Evolutionary conservation across 1,140 invertebrate genomes (phyloP).

Genomic region (Chrysomallon squamiferum): DNA sequence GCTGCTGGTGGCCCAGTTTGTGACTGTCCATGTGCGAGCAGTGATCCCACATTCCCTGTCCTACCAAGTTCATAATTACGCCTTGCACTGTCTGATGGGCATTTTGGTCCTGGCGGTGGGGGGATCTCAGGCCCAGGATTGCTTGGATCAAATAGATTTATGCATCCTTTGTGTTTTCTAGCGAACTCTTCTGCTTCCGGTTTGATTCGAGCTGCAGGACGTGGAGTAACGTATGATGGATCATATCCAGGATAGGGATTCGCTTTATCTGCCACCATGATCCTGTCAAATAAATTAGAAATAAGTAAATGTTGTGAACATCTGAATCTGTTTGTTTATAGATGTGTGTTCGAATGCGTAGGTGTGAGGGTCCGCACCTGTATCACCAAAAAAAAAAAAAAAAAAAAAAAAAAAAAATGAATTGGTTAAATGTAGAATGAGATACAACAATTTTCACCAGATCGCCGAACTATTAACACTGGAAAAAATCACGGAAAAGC

Average conservation of each 20-base stretch:
- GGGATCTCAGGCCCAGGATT: slow-evolving; percentile 15
- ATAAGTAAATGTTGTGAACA: too few relatives aligned
- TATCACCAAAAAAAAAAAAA: too few relatives aligned
- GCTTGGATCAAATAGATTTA: slow-evolving; percentile 35
- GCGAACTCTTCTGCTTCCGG: slow-evolving; percentile 43
- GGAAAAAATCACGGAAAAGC: too few relatives aligned
- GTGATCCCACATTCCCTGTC: slow-evolving; percentile 38
- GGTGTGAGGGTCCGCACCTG: too few relatives aligned
- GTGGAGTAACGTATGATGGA: slow-evolving; percentile 31
- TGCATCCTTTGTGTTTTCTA: slow-evolving; percentile 35
- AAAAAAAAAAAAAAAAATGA: too few relatives aligned
- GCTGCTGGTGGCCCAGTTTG: slow-evolving; percentile 31
- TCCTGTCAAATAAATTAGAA: too few relatives aligned
- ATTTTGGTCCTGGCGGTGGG: slow-evolving; percentile 42
- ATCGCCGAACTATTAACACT: too few relatives aligned
- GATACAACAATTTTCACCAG: too few relatives aligned
- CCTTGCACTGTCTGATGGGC: slow-evolving; percentile 34
- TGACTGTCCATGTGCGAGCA: slow-evolving; percentile 33
- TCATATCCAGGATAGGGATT: slow-evolving; percentile 52
- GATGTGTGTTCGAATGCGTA: too few relatives aligned
- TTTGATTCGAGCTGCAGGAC: slow-evolving; percentile 37
- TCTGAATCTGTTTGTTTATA: too few relatives aligned
- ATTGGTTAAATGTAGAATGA: too few relatives aligned
- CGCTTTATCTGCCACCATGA: not conserved
- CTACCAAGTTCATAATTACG: slow-evolving; percentile 42